Evolutionary conservation across 1,140 invertebrate genomes (phyloP), one percentile per base, ranked within the genome.

Genomic region (Ceratitis capitata): DNA sequence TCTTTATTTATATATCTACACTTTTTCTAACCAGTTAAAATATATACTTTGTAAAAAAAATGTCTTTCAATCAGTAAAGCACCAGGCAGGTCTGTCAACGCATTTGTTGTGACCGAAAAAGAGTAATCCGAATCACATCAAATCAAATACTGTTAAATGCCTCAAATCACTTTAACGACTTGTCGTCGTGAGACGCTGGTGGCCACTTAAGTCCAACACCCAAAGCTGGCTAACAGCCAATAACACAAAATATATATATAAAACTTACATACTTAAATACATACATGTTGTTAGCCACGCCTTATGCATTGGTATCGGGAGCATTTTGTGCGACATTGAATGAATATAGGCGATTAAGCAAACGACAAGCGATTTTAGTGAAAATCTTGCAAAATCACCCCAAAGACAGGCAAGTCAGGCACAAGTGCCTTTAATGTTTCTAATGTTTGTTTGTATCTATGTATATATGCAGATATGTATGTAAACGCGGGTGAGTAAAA

Each of bases 61-160:
- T n/a, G n/a, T n/a, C n/a, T n/a, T n/a, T 42, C 39, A 35, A 69
- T 9, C 64, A 69, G n/a, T 69, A 69, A 69, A 69, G 64, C 64
- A 69, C 64, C 64, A 69, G n/a, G n/a, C 64, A 69, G 64, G 64
- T 5, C 64, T 69, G 64, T 69, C 64, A 69, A 42, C 64, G 35
- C 32, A 39, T 69, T 69, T 39, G 64, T 69, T 69, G 64, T n/a
- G 35, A 0, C 7, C 32, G 16, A 42, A 69, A 39, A 42, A 6
- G 32, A 23, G 14, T 23, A 32, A 69, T 19, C 3, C 64, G n/a
- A 69, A 69, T 69, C 64, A 39, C 35, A 69, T 35, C 32, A 42
- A 32, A 42, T 69, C 35, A 69, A 69, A 69, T 69, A 69, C 64
- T 69, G 32, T 69, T 69, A 69, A 69, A 42, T 69, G 35, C 64